phyloP scores from a whole-genome alignment of 2,888 invertebrate species.

The Spatulosminthurus flaviceps region DNA sequence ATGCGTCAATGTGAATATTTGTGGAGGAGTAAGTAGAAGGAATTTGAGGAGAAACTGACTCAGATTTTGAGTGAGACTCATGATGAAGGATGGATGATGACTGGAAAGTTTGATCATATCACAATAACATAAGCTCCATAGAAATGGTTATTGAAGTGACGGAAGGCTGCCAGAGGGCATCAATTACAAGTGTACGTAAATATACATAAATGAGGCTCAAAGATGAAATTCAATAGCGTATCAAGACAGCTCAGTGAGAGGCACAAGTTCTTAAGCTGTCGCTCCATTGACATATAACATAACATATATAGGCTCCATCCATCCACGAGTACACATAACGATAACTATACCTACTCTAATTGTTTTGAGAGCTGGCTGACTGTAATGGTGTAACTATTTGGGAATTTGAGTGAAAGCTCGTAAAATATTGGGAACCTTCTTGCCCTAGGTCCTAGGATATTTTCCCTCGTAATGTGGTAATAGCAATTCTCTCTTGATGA shows the following conservation, averaged over 20 bases:
- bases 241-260: constrained; percentile 10
- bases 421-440: too few relatives aligned
- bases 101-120: constrained; percentile 2
- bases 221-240: neutral
- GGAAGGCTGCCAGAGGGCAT: neutral
- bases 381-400: too few relatives aligned
- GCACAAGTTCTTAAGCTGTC: neutral
- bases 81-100: constrained; percentile 11
- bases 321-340: too few relatives aligned
- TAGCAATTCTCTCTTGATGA: too few relatives aligned
- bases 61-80: neutral
- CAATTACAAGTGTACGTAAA: constrained; percentile 19
- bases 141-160: neutral
- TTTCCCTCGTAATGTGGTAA: too few relatives aligned
- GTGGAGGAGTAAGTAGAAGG: neutral
- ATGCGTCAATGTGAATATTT: too few relatives aligned
- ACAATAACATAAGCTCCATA: neutral
- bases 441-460: too few relatives aligned
- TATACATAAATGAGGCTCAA: neutral
- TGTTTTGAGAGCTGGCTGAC: too few relatives aligned
- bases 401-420: too few relatives aligned
- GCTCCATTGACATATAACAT: neutral
- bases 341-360: too few relatives aligned
- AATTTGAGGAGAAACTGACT: neutral
- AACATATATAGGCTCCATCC: neutral